Evolutionary conservation across 2,113 vertebrate species (phyloP), one percentile per base, ranked within the genome.

Genomic region (Alaudala cheleensis): DNA sequence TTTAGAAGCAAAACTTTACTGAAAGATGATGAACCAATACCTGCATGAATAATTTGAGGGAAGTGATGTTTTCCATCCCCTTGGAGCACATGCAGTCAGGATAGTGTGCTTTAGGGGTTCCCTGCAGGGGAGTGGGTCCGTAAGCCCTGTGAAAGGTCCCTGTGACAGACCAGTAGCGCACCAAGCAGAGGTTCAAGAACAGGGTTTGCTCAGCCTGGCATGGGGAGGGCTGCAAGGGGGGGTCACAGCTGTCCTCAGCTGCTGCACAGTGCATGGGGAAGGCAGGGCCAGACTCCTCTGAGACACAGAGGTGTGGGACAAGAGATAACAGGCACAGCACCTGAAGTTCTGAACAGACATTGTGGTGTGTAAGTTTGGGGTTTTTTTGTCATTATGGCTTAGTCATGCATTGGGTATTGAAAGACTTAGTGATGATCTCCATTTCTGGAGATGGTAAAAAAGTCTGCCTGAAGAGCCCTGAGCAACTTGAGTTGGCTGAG

Each of bases 101-200:
- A 2, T 1, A 29, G 26, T 9, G 17, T 37, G 25, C 28, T 84
- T 34, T 56, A 64, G 24, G 10, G 9, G 1, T 61, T 77, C 29
- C 10, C 33, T 33, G n/a, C 40, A 14, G 29, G 19, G 25, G 21
- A 51, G 22, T 5, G 44, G 33, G 45, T 44, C 11, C 49, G 18
- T 10, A 4, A 56, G 23, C 54, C 28, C 6, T 3, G 1, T 47
- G 49, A 20, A n/a, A 28, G 23, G 33, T 4, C 4, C 22, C 19
- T 1, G 4, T 2, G 12, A 8, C 23, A 26, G 44, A 69, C 2
- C 23, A 61, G 54, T 21, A 28, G 67, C n/a, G 31, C 47, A 17
- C 0, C 2, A 22, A 20, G 39, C 2, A 53, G 25, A 33, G 18
- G 11, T 18, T 69, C 1, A 1, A 33, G 58, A 25, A 2, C 1